These are phyloP conservation scores for Sarotherodon lohbergeri DNA, from an alignment of 2,113 vertebrate species.

Conservation along the genomic window DNA sequence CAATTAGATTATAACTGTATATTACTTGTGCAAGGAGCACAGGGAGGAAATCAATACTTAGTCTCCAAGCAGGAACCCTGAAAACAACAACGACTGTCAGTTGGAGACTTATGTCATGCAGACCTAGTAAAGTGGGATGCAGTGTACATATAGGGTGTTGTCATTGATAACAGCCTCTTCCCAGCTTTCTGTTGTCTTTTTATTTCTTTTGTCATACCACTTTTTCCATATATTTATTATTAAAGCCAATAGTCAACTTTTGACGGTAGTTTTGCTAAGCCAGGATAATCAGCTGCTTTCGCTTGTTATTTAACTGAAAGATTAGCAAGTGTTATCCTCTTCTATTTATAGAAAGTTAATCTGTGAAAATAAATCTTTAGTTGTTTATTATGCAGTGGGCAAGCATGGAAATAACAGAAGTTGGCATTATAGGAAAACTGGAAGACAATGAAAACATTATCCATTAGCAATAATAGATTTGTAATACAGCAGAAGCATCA, in stretches of 20 bases:
- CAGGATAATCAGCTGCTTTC: not conserved
- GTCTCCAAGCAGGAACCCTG: slow-evolving; percentile 46
- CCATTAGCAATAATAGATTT: not conserved
- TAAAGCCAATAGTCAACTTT: not conserved
- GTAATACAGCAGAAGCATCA: not conserved
- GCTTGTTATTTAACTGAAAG: not conserved
- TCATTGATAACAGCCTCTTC: not conserved
- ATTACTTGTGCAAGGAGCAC: slow-evolving; percentile 52
- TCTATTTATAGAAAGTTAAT: not conserved
- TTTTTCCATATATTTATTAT: not conserved
- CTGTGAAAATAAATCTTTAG: not conserved
- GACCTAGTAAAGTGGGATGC: slow-evolving; percentile 1
- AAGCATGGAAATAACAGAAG: not conserved
- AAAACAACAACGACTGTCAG: slow-evolving; percentile 50
- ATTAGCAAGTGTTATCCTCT: not conserved
- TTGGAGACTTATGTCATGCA: slow-evolving; percentile 33
- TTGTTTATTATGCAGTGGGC: not conserved
- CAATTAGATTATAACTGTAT: slow-evolving; percentile 70
- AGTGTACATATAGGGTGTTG: not conserved
- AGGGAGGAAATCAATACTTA: slow-evolving; percentile 56
- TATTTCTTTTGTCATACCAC: not conserved
- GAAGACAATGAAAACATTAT: not conserved
- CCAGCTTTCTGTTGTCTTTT: not conserved
- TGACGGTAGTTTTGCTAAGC: not conserved
- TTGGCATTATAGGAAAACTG: not conserved